Conservation (phyloP, 2,888 invertebrate genomes). For the Melanargia galathea region DNA sequence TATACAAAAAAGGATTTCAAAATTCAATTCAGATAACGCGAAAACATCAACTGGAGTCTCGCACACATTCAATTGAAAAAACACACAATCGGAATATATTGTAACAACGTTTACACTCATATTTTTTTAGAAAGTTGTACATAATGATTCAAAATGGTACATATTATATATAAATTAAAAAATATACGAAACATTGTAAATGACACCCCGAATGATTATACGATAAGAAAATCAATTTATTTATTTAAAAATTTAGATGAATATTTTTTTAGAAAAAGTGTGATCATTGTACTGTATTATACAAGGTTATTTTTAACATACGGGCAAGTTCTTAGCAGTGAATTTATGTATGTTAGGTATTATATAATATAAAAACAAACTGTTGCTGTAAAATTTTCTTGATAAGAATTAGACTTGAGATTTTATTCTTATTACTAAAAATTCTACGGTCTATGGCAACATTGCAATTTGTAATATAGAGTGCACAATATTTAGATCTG, state of each 20-base stretch:
- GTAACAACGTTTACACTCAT: not conserved
- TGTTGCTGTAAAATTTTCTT: not conserved
- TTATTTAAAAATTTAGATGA: too few relatives aligned
- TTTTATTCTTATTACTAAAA: not conserved
- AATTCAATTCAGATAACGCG: slow-evolving; percentile 1
- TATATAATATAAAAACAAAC: not conserved
- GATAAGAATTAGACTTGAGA: not conserved
- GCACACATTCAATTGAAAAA: not conserved
- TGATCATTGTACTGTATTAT: not conserved
- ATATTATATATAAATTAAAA: not conserved
- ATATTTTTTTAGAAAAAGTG: not conserved
- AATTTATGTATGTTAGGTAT: too few relatives aligned
- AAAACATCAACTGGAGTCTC: not conserved
- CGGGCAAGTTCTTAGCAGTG: not conserved
- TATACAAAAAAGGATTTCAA: not conserved
- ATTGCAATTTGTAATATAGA: not conserved
- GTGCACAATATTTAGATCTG: not conserved
- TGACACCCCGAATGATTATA: not conserved
- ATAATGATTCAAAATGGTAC: not conserved
- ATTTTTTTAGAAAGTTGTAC: slow-evolving; percentile 1
- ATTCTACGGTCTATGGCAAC: not conserved
- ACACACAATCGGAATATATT: not conserved
- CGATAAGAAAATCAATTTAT: not conserved
- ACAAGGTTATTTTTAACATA: not conserved
- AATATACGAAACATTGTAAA: not conserved